Percentiles rank a stretch among this genome's conserved stretches.
Conservation (phyloP, 2,888 invertebrate species). For the Panopea generosa region DNA sequence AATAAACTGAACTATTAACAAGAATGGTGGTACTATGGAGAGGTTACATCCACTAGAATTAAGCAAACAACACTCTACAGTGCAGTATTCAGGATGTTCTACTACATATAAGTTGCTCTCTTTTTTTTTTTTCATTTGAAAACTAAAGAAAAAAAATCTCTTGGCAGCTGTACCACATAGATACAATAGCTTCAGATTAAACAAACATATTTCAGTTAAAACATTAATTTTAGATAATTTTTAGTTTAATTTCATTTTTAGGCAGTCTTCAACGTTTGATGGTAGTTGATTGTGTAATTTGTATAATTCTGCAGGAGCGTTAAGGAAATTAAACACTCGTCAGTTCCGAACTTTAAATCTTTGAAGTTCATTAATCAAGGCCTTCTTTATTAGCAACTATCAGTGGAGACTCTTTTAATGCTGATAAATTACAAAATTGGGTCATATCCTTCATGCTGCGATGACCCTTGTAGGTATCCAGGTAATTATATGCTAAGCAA, state of each 20-base stretch:
- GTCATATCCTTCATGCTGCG: conserved; percentile 29
- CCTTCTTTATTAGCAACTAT: conserved; percentile 45
- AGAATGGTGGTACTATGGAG: too few relatives aligned
- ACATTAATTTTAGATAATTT: too few relatives aligned
- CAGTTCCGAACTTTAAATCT: not conserved
- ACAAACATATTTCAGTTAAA: too few relatives aligned
- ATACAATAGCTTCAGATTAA: too few relatives aligned
- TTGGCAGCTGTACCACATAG: not conserved
- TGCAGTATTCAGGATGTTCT: too few relatives aligned
- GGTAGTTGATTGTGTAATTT: conserved; percentile 13
- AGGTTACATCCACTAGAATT: too few relatives aligned
- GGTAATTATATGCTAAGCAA: conserved; percentile 33
- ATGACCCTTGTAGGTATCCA: conserved; percentile 15
- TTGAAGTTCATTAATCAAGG: conserved; percentile 50
- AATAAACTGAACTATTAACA: too few relatives aligned
- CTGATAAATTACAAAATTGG: conserved; percentile 28
- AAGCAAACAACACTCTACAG: too few relatives aligned
- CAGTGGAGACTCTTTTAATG: conserved; percentile 9
- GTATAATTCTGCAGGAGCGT: conserved; percentile 49
- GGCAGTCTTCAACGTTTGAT: conserved; percentile 9
- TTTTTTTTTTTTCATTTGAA: too few relatives aligned
- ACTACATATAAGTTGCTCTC: too few relatives aligned
- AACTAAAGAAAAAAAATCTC: conserved; percentile 5
- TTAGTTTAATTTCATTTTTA: conserved; percentile 9
- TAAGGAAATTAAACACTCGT: conserved; percentile 41